Conservation (phyloP, 2,113 vertebrate species). For the Notiomystis cincta region DNA sequence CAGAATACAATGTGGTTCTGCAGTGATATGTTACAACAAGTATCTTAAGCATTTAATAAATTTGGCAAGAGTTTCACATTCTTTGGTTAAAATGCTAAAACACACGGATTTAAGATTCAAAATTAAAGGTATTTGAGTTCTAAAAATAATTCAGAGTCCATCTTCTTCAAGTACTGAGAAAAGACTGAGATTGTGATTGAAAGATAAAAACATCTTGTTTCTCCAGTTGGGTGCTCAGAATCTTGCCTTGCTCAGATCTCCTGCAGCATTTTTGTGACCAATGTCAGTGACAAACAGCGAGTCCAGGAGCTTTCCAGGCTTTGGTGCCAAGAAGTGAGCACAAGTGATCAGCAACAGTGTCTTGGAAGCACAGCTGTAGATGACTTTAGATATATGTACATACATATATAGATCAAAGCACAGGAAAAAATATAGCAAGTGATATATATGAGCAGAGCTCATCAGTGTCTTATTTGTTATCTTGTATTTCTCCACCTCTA, state of each 20-base stretch:
- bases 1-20: neutral
- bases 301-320: neutral
- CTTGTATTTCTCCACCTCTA: neutral
- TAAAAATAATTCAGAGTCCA: neutral
- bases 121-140: neutral
- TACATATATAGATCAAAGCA: neutral
- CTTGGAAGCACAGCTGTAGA: neutral
- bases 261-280: neutral
- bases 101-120: rapidly evolving
- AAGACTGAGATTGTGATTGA: neutral
- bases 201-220: neutral
- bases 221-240: neutral
- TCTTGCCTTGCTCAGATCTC: neutral
- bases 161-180: neutral
- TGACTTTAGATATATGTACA: neutral
- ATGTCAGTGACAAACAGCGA: neutral
- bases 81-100: conserved; percentile 5
- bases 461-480: neutral
- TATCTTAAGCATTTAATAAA: neutral
- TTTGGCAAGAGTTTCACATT: neutral
- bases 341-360: neutral
- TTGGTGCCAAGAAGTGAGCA: neutral
- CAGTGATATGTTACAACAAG: neutral
- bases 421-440: neutral
- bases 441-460: neutral